Evolutionary conservation across 2,797 vertebrate species (phyloP).

Genomic region (Huso huso): DNA sequence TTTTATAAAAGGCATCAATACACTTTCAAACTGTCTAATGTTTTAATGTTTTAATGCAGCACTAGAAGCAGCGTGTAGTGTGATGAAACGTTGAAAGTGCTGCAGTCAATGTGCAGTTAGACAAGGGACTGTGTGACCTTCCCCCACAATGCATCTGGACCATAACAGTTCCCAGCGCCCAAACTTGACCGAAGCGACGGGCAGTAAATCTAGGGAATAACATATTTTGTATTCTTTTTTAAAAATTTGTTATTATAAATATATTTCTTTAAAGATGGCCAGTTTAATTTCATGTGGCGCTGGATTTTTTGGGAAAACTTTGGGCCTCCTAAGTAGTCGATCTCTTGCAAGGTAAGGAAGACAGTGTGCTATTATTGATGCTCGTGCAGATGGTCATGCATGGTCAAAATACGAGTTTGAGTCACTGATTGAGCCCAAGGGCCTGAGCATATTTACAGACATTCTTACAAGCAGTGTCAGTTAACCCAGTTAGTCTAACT

Average conservation of each 20-base stretch:
- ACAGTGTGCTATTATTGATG: not conserved
- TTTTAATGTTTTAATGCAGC: too few relatives aligned
- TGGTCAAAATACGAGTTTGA: not conserved
- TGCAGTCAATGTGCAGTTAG: not conserved
- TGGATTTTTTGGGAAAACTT: conserved; percentile 42
- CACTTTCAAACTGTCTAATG: too few relatives aligned
- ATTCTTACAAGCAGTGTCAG: too few relatives aligned
- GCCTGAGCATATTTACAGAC: not conserved
- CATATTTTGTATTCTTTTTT: not conserved
- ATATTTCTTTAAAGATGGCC: conserved; percentile 38
- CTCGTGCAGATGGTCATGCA: not conserved
- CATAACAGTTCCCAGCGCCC: not conserved
- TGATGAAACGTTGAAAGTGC: not conserved
- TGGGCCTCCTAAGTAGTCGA: conserved; percentile 28
- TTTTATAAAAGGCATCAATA: too few relatives aligned
- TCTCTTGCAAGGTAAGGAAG: conserved; percentile 1
- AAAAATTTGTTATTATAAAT: not conserved
- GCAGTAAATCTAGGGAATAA: not conserved
- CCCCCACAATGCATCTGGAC: conserved; percentile 45
- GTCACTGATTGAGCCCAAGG: not conserved
- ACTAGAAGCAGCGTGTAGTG: too few relatives aligned
- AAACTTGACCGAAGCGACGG: conserved; percentile 20
- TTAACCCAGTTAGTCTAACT: too few relatives aligned
- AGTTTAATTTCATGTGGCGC: conserved; percentile 42
- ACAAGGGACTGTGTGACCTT: not conserved